Conservation (phyloP, 2,113 vertebrate genomes). For the Drymodes brunneopygia region DNA sequence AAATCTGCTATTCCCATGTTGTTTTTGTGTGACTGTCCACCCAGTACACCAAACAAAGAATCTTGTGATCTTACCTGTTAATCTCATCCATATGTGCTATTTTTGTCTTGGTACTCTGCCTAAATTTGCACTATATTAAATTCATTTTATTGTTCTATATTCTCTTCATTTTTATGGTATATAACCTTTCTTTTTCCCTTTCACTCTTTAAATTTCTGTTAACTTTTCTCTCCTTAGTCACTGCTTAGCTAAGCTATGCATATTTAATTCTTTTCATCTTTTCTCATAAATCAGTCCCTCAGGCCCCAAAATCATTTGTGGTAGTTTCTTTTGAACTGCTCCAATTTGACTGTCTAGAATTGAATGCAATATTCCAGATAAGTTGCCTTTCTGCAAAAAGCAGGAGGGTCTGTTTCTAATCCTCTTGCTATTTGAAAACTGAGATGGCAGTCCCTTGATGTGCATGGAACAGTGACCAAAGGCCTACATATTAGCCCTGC, state of each 20-base stretch:
- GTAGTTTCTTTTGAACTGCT: slow-evolving; percentile 47
- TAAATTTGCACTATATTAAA: background rate
- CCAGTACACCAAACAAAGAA: background rate
- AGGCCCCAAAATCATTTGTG: slow-evolving; percentile 4
- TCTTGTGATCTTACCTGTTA: background rate
- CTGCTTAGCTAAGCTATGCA: slow-evolving; percentile 34
- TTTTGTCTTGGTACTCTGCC: background rate
- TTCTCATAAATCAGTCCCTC: slow-evolving; percentile 39
- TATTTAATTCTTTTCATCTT: slow-evolving; percentile 59
- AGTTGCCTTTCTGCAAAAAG: background rate
- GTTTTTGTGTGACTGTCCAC: background rate
- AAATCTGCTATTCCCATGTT: background rate
- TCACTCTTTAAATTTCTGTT: background rate
- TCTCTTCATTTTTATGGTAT: background rate
- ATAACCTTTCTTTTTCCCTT: background rate
- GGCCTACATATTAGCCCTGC: background rate
- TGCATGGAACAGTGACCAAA: background rate
- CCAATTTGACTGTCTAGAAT: background rate
- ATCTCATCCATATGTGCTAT: background rate
- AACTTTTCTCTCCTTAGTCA: slow-evolving; percentile 14
- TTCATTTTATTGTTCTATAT: background rate
- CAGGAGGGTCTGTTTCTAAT: background rate
- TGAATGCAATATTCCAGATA: background rate
- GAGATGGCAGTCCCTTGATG: background rate
- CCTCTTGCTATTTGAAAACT: background rate